phyloP scores from a whole-genome alignment of 2,888 invertebrate genomes.

The Acanthoscelides obtectus region DNA sequence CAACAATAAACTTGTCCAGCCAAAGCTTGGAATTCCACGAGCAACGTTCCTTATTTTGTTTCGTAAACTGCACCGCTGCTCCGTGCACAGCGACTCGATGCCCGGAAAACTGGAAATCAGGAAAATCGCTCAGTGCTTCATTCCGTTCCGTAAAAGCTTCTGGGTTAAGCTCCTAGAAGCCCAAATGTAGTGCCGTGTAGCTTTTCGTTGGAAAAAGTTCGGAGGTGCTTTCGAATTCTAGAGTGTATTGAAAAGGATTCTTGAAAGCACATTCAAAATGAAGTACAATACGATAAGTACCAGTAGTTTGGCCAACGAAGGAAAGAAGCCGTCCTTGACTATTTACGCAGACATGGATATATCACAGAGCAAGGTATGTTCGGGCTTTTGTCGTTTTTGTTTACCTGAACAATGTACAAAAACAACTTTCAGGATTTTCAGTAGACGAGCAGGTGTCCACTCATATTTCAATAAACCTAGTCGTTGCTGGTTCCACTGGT shows the following conservation, averaged over 20 bases:
- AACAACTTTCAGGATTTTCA: too few species aligned
- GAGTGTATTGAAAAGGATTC: neutral
- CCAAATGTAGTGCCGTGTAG: slow-evolving; percentile 1
- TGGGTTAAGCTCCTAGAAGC: neutral
- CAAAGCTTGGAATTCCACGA: slow-evolving; percentile 8
- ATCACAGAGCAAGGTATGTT: slow-evolving; percentile 53
- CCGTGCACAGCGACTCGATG: neutral
- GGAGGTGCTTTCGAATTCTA: neutral
- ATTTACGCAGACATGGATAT: slow-evolving; percentile 59
- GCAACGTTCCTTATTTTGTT: slow-evolving; percentile 4
- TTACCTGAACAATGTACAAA: neutral
- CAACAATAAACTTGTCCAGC: slow-evolving; percentile 7
- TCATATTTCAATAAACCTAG: too few species aligned
- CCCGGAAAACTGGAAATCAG: neutral
- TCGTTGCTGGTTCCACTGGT: too few species aligned
- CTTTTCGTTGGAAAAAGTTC: neutral
- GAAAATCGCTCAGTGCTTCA: neutral
- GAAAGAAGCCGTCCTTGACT: slow-evolving; percentile 62
- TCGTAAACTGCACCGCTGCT: neutral
- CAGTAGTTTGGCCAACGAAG: slow-evolving; percentile 62
- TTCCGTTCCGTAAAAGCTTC: neutral
- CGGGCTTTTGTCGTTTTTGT: neutral
- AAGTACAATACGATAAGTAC: slow-evolving; percentile 62
- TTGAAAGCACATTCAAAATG: slow-evolving; percentile 37
- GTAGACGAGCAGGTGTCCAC: too few species aligned